These are phyloP conservation scores for Phengaris arion DNA, from an alignment of 2,888 invertebrate genomes.

Conservation along the genomic window DNA sequence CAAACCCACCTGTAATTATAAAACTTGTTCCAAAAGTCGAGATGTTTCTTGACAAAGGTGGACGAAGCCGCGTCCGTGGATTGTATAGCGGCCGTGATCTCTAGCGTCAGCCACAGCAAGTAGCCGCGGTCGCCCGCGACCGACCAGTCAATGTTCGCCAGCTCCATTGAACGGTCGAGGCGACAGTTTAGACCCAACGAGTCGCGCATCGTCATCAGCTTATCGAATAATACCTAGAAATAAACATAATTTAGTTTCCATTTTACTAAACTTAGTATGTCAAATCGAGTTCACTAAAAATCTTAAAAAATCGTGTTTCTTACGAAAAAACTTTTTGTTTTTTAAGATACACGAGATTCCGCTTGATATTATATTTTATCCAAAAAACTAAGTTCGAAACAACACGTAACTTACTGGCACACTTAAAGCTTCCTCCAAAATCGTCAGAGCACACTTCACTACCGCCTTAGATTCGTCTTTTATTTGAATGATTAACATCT, in stretches of 20 bases:
- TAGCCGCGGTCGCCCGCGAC: slow-evolving; percentile 89
- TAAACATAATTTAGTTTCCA: neutral
- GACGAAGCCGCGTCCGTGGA: slow-evolving; percentile 82
- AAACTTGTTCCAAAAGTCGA: slow-evolving; percentile 87
- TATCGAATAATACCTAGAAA: slow-evolving; percentile 84
- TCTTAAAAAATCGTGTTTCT: too few species aligned
- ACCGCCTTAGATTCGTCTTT: slow-evolving; percentile 91
- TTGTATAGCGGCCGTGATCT: slow-evolving; percentile 86
- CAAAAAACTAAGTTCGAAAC: too few species aligned
- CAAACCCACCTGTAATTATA: slow-evolving; percentile 83
- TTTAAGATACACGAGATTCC: too few species aligned
- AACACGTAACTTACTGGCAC: slow-evolving; percentile 82
- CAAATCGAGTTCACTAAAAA: too few species aligned
- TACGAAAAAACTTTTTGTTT: too few species aligned
- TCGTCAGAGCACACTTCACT: slow-evolving; percentile 87
- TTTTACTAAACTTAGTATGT: too few species aligned
- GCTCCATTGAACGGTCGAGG: slow-evolving; percentile 83
- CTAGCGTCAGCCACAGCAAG: slow-evolving; percentile 86
- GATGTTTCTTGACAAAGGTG: slow-evolving; percentile 86
- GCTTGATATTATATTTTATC: too few species aligned
- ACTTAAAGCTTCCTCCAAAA: slow-evolving; percentile 95
- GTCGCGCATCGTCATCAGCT: slow-evolving; percentile 87
- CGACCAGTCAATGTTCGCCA: slow-evolving; percentile 84
- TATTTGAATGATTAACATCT: slow-evolving; percentile 90
- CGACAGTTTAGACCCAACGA: slow-evolving; percentile 74